Evolutionary conservation across 1,140 invertebrate species (phyloP).

Genomic region (Scaptomyza pallida): DNA sequence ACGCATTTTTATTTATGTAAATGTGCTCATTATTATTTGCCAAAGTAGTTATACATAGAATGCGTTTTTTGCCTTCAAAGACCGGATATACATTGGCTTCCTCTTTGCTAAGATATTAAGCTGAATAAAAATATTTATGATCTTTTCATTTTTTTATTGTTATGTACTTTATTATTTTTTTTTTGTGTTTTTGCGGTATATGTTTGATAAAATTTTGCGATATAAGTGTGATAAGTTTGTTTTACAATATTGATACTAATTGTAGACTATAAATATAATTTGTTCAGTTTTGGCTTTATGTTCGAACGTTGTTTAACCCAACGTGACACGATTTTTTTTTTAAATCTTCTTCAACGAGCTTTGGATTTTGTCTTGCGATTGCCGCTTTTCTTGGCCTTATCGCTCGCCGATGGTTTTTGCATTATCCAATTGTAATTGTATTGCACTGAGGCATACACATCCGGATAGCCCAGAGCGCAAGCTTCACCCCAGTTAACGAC

Average conservation of each 20-base stretch:
- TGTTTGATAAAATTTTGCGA: slow-evolving; percentile 58
- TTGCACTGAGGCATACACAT: slow-evolving; percentile 84
- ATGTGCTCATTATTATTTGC: no score
- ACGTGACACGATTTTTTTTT: no score
- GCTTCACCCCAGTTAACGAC: slow-evolving; percentile 86
- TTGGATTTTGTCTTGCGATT: background rate
- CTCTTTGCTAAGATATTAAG: no score
- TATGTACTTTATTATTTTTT: slow-evolving; percentile 40
- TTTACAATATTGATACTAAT: slow-evolving; percentile 43
- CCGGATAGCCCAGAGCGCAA: slow-evolving; percentile 85
- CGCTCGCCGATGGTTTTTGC: slow-evolving; percentile 42
- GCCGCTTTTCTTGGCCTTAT: slow-evolving; percentile 14
- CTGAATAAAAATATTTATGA: no score
- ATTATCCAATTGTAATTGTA: slow-evolving; percentile 84
- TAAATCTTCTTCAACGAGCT: no score
- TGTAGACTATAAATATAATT: slow-evolving; percentile 26
- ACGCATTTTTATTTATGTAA: no score
- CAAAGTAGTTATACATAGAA: no score
- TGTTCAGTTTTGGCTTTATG: slow-evolving; percentile 59
- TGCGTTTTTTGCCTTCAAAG: no score
- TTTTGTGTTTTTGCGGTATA: slow-evolving; percentile 14
- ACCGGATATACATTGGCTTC: no score
- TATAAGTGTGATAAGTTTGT: no score
- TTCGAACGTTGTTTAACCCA: no score
- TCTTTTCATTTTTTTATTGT: background rate